Conservation (phyloP, 2,888 invertebrate species). For the Dynastes hyllus region DNA sequence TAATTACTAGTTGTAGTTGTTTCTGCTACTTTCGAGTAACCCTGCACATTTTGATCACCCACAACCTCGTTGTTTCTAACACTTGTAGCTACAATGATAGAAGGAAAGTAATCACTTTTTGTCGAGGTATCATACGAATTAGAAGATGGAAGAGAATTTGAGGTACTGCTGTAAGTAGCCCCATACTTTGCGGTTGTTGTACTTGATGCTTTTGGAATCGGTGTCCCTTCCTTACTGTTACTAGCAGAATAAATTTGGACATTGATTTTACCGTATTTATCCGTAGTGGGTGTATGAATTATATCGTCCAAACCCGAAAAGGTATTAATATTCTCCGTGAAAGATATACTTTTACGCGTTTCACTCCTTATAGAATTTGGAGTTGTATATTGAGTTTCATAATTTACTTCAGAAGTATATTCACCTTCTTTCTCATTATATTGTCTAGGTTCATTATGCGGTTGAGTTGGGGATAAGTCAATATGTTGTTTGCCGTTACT, state of each 20-base stretch:
- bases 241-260: neutral
- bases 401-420: neutral
- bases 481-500: neutral
- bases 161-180: neutral
- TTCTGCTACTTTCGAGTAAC: neutral
- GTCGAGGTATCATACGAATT: neutral
- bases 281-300: slow-evolving; percentile 31
- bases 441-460: neutral
- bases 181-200: neutral
- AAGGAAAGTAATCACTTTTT: neutral
- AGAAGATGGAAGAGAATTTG: neutral
- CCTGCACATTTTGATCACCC: neutral
- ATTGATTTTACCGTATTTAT: neutral
- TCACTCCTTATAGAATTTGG: slow-evolving; percentile 19
- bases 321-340: slow-evolving; percentile 36
- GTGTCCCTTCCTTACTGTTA: neutral
- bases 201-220: neutral
- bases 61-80: neutral
- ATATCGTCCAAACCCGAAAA: slow-evolving; percentile 39
- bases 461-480: neutral
- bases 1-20: neutral
- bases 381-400: slow-evolving; percentile 15
- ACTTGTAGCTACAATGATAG: slow-evolving; percentile 2
- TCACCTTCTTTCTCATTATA: neutral
- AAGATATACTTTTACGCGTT: slow-evolving; percentile 2